phyloP scores from a whole-genome alignment of 2,113 vertebrate species.

The Aldabrachelys gigantea region DNA sequence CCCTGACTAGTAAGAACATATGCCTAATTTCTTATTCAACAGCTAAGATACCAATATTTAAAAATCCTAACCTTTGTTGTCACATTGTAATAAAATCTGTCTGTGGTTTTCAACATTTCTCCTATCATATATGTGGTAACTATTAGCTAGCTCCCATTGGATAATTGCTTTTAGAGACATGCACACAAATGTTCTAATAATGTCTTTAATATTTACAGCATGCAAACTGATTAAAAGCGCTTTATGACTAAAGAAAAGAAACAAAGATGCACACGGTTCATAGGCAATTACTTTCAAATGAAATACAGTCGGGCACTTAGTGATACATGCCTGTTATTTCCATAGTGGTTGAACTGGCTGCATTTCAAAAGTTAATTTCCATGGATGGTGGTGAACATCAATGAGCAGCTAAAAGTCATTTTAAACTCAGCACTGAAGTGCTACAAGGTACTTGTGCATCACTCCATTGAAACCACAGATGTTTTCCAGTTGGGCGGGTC shows the following conservation, averaged over 20 bases:
- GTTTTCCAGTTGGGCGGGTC: not conserved
- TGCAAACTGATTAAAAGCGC: not conserved
- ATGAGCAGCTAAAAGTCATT: rapidly evolving
- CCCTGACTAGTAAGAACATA: not conserved
- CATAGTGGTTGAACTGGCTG: not conserved
- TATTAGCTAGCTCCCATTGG: rapidly evolving
- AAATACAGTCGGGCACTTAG: rapidly evolving
- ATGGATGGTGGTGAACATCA: rapidly evolving
- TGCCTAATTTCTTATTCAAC: rapidly evolving
- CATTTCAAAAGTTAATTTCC: rapidly evolving
- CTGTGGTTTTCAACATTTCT: not conserved
- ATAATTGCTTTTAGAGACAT: rapidly evolving
- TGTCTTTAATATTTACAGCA: not conserved
- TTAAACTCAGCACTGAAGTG: not conserved
- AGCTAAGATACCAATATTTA: rapidly evolving
- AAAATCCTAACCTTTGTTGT: not conserved
- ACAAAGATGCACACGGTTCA: rapidly evolving
- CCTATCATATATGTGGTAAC: rapidly evolving
- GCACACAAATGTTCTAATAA: not conserved
- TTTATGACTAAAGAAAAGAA: not conserved
- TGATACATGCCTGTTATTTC: rapidly evolving
- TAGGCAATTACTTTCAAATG: not conserved
- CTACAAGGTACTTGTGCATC: not conserved
- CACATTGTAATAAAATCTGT: not conserved
- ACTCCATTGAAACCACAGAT: rapidly evolving